phyloP scores from a whole-genome alignment of 2,797 vertebrate species.

The Phoebastria nigripes region DNA sequence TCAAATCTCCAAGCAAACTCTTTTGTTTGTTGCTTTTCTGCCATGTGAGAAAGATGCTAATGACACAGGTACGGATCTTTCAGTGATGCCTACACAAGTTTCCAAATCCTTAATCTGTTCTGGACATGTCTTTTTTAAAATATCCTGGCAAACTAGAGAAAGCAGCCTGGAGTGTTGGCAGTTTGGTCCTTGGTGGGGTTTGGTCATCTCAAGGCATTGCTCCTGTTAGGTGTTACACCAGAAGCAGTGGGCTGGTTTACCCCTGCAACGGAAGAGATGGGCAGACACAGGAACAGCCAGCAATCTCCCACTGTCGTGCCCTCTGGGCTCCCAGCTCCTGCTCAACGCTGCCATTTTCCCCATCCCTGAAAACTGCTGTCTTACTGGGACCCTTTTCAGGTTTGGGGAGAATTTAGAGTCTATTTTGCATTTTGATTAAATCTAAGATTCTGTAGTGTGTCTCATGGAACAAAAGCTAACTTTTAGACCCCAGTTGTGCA shows the following conservation, averaged over 20 bases:
- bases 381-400: background rate
- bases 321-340: background rate
- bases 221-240: background rate
- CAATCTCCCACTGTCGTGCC: rapidly evolving
- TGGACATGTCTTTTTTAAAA: background rate
- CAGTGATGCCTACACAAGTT: background rate
- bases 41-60: background rate
- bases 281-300: background rate
- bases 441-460: background rate
- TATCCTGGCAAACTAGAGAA: background rate
- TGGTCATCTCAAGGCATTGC: background rate
- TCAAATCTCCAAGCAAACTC: background rate
- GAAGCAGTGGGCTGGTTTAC: background rate
- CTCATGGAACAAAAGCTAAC: background rate
- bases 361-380: background rate
- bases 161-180: rapidly evolving
- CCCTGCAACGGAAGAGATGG: background rate
- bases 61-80: background rate
- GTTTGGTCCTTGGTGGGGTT: background rate
- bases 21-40: background rate
- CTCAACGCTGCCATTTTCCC: rapidly evolving
- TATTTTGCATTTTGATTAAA: background rate
- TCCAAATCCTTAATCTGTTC: background rate
- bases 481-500: background rate
- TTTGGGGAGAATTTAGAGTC: background rate